Evolutionary conservation across 2,888 invertebrate species (phyloP), one percentile per base, ranked within the genome.

Genomic region (Gastracanthus pulcherrimus): DNA sequence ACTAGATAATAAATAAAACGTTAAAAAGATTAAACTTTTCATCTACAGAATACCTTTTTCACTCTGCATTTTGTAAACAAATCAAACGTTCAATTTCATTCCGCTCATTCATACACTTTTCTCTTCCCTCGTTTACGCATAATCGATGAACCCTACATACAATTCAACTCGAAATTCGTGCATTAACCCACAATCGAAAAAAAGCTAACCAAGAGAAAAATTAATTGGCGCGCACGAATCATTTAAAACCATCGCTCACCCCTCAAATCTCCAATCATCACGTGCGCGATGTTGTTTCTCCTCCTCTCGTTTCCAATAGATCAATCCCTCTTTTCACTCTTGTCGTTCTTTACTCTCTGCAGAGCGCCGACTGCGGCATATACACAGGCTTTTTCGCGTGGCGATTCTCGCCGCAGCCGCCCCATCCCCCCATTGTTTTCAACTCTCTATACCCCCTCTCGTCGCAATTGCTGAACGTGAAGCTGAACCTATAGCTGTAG

Each of bases 381-480:
- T n/a, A n/a, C n/a, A n/a, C 55, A 26, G 26, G 23, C 26, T 26
- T 55, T 55, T 55, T 55, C 51, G 51, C 36, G 19, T 64, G n/a
- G 36, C 36, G 64, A 34, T 64, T 64, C 19, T 34, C 64, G 13
- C 64, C n/a, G n/a, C n/a, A n/a, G n/a, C n/a, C n/a, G n/a, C n/a
- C n/a, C n/a, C n/a, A n/a, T n/a, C n/a, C 34, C 36, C 64, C 62
- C 34, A 64, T 64, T 64, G 64, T 64, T 64, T 64, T 36, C 36
- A 36, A 55, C 55, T 55, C 23, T n/a, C n/a, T n/a, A n/a, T n/a
- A n/a, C n/a, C n/a, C 64, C 34, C 64, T 64, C 34, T 29, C 55
- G 7, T 9, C 6, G 55, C 55, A 13, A n/a, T n/a, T n/a, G n/a
- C n/a, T n/a, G n/a, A n/a, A n/a, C n/a, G n/a, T n/a, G n/a, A n/a